Evolutionary conservation across 2,888 invertebrate genomes (phyloP), one percentile per base, ranked within the genome.

Genomic region (Ornithoptera priamus): DNA sequence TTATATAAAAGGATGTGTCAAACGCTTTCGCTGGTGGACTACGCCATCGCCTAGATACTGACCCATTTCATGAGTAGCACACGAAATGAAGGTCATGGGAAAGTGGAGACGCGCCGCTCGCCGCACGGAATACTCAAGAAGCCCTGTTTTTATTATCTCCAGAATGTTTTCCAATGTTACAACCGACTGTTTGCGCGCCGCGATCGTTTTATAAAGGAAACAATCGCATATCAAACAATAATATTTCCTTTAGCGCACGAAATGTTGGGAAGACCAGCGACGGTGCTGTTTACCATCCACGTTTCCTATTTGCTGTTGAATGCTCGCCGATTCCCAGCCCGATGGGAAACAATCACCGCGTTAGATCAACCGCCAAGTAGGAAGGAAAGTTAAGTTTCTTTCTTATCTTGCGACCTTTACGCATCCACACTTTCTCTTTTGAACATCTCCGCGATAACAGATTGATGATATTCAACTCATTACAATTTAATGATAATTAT

Each of bases 41-140:
- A 60, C 58, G 24, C 53, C 50, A 30, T 46, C 56, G 62, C 17
- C 62, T 70, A 66, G 62, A 68, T 73, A 72, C 62, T 74, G 78
- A 50, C 75, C 76, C 67, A 75, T 72, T 75, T 81, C 72, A 65
- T 69, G 74, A 72, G 65, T 71, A 62, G 74, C 73, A 72, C 73
- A 73, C 72, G 67, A 78, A 76, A 77, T 76, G 75, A 76, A 74
- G 79, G 76, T 73, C 81, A 78, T 71, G 77, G 74, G 81, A 81
- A 82, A 79, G 80, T 73, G 62, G 64, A 24, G 57, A 39, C 22
- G 50, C 20, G n/a, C 18, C 65, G 15, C 12, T 17, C 22, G 4
- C 17, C 62, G 39, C n/a, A 15, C 36, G 46, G 65, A 67, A 67
- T 65, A 57, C 59, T 56, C 62, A 68, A 68, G 64, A 20, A 60